These are phyloP conservation scores for Barnardius zonarius DNA, from an alignment of 2,113 vertebrate species.

Conservation along the genomic window DNA sequence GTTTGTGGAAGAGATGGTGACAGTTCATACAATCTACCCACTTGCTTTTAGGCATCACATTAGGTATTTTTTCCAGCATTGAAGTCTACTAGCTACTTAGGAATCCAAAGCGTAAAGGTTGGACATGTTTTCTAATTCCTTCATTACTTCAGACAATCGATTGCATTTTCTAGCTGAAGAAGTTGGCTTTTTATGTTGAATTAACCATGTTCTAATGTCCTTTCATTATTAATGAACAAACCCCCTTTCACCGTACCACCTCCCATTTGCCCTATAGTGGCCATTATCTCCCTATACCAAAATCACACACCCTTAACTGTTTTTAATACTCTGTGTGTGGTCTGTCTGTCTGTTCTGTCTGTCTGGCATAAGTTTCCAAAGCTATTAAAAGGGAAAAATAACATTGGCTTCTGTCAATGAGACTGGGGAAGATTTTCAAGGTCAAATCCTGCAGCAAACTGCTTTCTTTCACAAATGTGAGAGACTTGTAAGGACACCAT, in stretches of 20 bases:
- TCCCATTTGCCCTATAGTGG: background rate
- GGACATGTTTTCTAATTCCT: background rate
- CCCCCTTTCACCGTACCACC: background rate
- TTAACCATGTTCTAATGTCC: background rate
- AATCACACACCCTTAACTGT: conserved; percentile 31
- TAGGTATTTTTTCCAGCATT: background rate
- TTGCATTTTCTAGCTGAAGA: conserved; percentile 20
- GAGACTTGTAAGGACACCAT: conserved; percentile 36
- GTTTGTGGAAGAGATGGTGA: background rate
- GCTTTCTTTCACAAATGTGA: conserved; percentile 52
- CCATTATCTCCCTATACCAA: background rate
- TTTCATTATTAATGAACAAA: conserved; percentile 34
- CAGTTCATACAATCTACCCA: background rate
- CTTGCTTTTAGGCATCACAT: background rate
- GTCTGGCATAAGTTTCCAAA: conserved; percentile 41
- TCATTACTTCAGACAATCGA: background rate
- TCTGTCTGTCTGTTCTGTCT: conserved; percentile 45
- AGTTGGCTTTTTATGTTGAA: conserved; percentile 25
- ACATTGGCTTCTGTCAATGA: conserved; percentile 44
- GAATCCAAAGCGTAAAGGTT: background rate
- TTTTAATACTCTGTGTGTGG: conserved; percentile 50
- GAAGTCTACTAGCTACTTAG: background rate
- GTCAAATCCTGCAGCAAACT: conserved; percentile 57
- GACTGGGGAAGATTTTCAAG: conserved; percentile 57
- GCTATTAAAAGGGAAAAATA: conserved; percentile 49